These are phyloP conservation scores for Jaculus jaculus DNA, from an alignment of 2,113 vertebrate species.

Conservation along the genomic window DNA sequence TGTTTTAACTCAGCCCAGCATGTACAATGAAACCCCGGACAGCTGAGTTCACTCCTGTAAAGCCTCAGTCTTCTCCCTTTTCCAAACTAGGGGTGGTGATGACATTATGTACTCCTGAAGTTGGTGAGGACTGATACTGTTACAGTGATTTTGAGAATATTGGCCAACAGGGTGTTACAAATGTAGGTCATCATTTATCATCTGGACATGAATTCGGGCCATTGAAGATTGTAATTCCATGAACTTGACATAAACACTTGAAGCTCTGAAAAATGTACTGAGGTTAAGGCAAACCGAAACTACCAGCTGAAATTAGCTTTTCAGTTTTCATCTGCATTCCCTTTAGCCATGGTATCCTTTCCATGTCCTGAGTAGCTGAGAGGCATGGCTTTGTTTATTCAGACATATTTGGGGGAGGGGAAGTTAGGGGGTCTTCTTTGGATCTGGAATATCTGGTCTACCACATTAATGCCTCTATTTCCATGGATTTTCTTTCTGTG, in stretches of 20 bases:
- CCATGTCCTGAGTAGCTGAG: background rate
- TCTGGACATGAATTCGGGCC: conserved; percentile 36
- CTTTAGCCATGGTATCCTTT: background rate
- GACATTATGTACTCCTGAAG: background rate
- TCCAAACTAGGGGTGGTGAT: background rate
- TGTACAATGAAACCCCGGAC: background rate
- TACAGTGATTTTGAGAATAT: background rate
- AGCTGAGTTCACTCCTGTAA: background rate
- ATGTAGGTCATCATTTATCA: conserved; percentile 44
- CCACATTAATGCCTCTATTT: background rate
- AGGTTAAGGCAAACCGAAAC: conserved; percentile 51
- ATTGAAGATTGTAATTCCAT: conserved; percentile 49
- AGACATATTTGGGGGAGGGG: background rate
- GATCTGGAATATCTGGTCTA: background rate
- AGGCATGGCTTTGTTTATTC: background rate
- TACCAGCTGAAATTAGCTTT: conserved; percentile 3
- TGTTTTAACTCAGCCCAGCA: background rate
- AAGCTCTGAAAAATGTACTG: conserved; percentile 58
- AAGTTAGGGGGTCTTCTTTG: background rate
- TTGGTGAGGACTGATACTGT: conserved; percentile 4
- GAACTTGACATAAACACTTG: conserved; percentile 54
- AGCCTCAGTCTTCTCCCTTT: conserved; percentile 10
- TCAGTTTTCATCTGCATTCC: conserved; percentile 23
- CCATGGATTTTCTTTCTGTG: background rate
- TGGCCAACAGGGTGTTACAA: conserved; percentile 27